Base-by-base conservation (phyloP, 1,140 invertebrate species). In the Cydia amplana region DNA sequence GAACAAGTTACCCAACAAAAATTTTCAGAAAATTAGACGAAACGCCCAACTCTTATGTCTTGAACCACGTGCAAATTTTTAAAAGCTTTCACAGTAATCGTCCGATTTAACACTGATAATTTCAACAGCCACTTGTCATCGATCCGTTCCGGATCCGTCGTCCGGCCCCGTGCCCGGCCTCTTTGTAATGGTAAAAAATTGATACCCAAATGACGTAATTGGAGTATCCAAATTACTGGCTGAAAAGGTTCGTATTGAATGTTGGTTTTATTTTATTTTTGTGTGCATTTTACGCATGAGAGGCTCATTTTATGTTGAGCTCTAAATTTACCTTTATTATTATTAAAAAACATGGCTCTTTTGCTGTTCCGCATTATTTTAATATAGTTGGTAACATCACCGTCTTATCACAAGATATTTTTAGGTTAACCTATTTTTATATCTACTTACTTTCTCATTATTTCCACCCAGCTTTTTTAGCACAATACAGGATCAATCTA, bases 121-220 rank as follows among this genome's bases (percentile, higher is more conserved):
- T 36, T 43, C 16, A 20, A n/a, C 9, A 20, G 16, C 28, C 65
- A 70, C 65, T 70, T 36, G 65, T 70, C 65, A 18, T 32, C 28
- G 65, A 70, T 70, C 65, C 65, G 36, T n/a, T 10, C 65, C 28
- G 32, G 6, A 20, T 60, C 12, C 55, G 55, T 1, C 25, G 14
- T 64, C 60, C 64, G 64, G 63, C 25, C 63, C 9, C 12, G 14
- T 25, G 25, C 64, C 32, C 64, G 63, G 28, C 16, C 65, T 18
- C 65, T 70, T 70, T 70, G 36, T 70, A 36, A 70, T 70, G 65
- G 25, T 36, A 36, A 65, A 64, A 14, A 25, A 25, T 65, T 65
- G 16, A 65, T 60, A 60, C 55, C 20, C 55, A 20, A 60, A 60
- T 60, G 7, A 12, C 55, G 55, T 60, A 60, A 60, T 60, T 23